These are phyloP conservation scores for Morelia viridis DNA, from an alignment of 2,797 vertebrate genomes.

Conservation along the genomic window DNA sequence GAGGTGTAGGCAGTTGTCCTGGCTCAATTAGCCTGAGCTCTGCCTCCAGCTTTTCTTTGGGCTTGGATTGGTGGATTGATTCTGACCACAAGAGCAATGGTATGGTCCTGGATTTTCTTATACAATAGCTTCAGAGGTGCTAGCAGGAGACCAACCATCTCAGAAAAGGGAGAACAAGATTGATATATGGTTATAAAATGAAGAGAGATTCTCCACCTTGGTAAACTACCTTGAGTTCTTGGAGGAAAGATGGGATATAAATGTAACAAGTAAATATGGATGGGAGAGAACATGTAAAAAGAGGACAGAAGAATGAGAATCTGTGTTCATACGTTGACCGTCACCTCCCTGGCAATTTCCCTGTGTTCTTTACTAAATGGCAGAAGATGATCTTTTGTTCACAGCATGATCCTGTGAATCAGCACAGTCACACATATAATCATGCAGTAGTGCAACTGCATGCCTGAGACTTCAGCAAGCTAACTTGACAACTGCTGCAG, in stretches of 20 bases:
- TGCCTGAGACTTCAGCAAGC: neutral
- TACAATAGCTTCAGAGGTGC: neutral
- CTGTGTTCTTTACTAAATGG: neutral
- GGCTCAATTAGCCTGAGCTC: neutral
- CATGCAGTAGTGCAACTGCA: neutral
- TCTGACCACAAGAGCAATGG: neutral
- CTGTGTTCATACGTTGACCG: neutral
- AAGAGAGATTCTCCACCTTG: neutral
- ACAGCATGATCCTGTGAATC: neutral
- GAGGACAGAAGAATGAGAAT: neutral
- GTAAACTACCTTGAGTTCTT: neutral
- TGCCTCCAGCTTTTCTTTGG: neutral
- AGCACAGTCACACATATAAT: neutral
- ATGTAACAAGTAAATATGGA: neutral
- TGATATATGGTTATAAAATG: neutral
- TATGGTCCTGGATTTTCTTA: neutral
- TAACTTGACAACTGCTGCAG: neutral
- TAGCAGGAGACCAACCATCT: neutral
- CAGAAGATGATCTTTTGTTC: neutral
- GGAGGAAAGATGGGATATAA: neutral
- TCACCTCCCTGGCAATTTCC: neutral
- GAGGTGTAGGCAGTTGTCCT: neutral
- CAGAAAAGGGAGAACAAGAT: neutral
- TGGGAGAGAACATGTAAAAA: neutral
- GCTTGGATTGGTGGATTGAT: neutral